Evolutionary conservation across 2,113 vertebrate species (phyloP), one percentile per base, ranked within the genome.

Genomic region (Aix galericulata): DNA sequence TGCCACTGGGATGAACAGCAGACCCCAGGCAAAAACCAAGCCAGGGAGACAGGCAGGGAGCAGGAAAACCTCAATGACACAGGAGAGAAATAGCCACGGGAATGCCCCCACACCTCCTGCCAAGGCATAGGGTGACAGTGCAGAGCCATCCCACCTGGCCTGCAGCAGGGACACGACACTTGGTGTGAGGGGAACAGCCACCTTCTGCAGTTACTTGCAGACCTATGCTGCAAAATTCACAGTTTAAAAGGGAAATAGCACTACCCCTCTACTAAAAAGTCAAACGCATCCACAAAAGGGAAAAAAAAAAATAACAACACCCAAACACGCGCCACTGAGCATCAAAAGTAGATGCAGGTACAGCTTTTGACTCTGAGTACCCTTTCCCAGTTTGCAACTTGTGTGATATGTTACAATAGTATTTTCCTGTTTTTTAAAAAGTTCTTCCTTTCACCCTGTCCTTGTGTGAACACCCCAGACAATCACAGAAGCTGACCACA

Each of bases 401-500:
- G 83, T 53, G 71, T 2, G 15, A 89, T 89, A 84, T 42, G 59
- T 66, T 90, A 95, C 89, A 95, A 86, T 50, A 63, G 82, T 62
- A 93, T 88, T 95, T 96, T 95, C 95, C 95, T 96, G 94, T 94
- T 97, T 95, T 87, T 82, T 25, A 14, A 52, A 93, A 62, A 63
- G 89, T 81, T 96, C 88, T 96, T 96, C 94, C 93, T 96, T 92
- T 95, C 60, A 73, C 38, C 68, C 56, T 3, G 50, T 68, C 88
- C 83, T 88, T 76, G 74, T 52, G 69, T 1, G 0, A 88, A 82
- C 66, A 83, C 1, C 1, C 50, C 18, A n/a, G n/a, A 79, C 81
- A 96, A 94, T 79, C 93, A 86, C 8, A 92, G 91, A 95, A 95
- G 93, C 94, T 94, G 94, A 95, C 90, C 95, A 90, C 91, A 95